Percentiles rank a stretch among this genome's conserved stretches.
These are phyloP conservation scores for Amphiprion percula DNA, from an alignment of 2,113 vertebrate species.

Conservation along the genomic window DNA sequence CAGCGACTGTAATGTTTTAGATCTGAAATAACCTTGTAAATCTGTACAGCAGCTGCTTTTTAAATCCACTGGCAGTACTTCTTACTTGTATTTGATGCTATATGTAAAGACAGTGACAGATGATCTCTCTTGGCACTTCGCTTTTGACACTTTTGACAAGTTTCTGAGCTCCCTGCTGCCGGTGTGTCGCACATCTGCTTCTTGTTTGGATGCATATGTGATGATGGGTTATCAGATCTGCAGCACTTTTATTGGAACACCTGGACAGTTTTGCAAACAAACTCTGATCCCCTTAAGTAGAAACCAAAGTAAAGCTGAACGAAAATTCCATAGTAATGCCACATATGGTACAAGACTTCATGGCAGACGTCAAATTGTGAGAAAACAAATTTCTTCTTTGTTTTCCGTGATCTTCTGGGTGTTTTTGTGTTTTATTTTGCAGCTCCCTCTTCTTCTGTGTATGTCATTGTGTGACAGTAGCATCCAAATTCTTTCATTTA, in stretches of 20 bases:
- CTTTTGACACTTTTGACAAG: background rate
- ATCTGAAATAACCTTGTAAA: background rate
- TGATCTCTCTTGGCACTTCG: background rate
- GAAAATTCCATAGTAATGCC: background rate
- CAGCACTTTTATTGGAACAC: conserved; percentile 3
- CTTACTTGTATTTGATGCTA: too few relatives aligned
- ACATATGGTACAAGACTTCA: background rate
- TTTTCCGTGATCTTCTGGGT: background rate
- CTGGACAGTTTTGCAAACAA: conserved; percentile 26
- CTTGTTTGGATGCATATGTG: conserved; percentile 27
- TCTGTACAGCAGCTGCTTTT: too few relatives aligned
- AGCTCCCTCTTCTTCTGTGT: too few relatives aligned
- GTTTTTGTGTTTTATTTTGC: background rate
- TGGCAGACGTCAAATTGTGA: background rate
- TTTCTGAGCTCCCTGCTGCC: background rate
- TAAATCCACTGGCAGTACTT: too few relatives aligned
- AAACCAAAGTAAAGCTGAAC: background rate
- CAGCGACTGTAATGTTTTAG: background rate
- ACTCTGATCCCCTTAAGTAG: background rate
- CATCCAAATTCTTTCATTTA: too few relatives aligned
- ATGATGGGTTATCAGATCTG: conserved; percentile 32
- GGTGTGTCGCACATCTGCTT: conserved; percentile 24
- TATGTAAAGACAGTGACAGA: background rate
- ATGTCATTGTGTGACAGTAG: too few relatives aligned
- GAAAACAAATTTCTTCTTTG: background rate